phyloP scores from a whole-genome alignment of 2,797 vertebrate species.

The Poecile montanus region DNA sequence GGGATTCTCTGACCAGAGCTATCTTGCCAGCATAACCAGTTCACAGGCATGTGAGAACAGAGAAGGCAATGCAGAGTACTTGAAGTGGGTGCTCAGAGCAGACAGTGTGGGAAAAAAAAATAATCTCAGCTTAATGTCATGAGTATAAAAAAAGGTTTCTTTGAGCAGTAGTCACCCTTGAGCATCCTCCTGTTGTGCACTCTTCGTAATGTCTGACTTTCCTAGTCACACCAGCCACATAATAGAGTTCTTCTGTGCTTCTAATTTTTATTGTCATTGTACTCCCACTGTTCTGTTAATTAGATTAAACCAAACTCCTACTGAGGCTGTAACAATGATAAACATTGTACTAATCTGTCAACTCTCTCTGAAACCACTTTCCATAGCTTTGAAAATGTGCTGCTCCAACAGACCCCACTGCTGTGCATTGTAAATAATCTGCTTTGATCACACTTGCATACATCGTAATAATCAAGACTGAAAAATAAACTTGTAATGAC shows the following conservation, averaged over 20 bases:
- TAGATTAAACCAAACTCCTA: constrained; percentile 36
- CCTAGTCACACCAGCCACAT: neutral
- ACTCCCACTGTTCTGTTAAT: constrained; percentile 26
- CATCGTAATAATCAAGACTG: neutral
- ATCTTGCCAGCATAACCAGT: neutral
- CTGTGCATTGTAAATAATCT: neutral
- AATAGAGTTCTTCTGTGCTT: neutral
- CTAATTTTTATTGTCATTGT: constrained; percentile 26
- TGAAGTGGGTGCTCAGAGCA: neutral
- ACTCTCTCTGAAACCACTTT: neutral
- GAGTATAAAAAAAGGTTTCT: neutral
- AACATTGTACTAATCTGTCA: constrained; percentile 7
- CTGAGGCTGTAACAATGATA: constrained; percentile 17
- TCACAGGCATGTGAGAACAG: neutral
- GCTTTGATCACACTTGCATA: neutral
- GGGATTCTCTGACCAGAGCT: neutral
- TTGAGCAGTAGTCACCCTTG: neutral
- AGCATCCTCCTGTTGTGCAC: neutral
- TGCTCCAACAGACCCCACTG: neutral
- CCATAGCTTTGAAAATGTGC: neutral
- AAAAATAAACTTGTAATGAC: neutral
- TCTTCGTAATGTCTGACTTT: neutral
- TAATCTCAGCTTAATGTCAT: neutral
- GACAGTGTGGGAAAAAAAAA: neutral
- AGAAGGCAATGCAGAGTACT: neutral